Evolutionary conservation across 2,113 vertebrate genomes (phyloP).

Genomic region (Alethe castanea): DNA sequence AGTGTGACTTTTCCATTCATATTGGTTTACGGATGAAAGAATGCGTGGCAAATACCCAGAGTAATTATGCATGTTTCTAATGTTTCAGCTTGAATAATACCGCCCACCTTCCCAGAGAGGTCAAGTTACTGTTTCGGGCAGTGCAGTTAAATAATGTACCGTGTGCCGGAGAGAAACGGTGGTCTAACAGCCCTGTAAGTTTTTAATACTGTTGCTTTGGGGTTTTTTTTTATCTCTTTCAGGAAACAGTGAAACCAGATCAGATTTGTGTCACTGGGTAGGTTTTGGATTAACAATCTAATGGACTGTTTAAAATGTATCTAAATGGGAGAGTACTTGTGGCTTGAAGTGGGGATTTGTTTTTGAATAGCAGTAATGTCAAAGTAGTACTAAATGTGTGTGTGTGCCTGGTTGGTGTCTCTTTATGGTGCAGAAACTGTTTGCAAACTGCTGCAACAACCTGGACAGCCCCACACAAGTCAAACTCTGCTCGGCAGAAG

Average conservation of each 20-base stretch:
- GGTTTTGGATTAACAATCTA: neutral
- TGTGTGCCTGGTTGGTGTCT: fast-evolving
- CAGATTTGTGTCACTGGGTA: neutral
- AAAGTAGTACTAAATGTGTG: neutral
- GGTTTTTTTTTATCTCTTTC: neutral
- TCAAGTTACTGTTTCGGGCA: slow-evolving; percentile 59
- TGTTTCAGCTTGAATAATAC: slow-evolving; percentile 65
- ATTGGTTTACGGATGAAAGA: slow-evolving; percentile 36
- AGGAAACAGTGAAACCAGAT: neutral
- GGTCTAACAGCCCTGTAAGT: slow-evolving; percentile 25
- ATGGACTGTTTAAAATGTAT: neutral
- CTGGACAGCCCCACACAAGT: fast-evolving
- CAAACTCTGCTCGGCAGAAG: neutral
- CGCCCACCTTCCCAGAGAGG: slow-evolving; percentile 64
- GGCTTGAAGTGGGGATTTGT: neutral
- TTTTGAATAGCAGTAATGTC: neutral
- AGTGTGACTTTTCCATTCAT: slow-evolving; percentile 50
- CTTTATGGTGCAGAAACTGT: neutral
- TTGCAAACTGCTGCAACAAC: neutral
- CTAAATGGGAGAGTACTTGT: neutral
- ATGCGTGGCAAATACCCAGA: slow-evolving; percentile 35
- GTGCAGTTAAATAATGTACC: slow-evolving; percentile 17
- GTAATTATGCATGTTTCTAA: slow-evolving; percentile 67
- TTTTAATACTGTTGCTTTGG: neutral
- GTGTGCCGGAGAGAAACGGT: neutral